Percentiles rank a stretch among this genome's conserved stretches.
These are phyloP conservation scores for Trachops cirrhosus DNA, from an alignment of 2,797 vertebrate genomes.

Conservation along the genomic window DNA sequence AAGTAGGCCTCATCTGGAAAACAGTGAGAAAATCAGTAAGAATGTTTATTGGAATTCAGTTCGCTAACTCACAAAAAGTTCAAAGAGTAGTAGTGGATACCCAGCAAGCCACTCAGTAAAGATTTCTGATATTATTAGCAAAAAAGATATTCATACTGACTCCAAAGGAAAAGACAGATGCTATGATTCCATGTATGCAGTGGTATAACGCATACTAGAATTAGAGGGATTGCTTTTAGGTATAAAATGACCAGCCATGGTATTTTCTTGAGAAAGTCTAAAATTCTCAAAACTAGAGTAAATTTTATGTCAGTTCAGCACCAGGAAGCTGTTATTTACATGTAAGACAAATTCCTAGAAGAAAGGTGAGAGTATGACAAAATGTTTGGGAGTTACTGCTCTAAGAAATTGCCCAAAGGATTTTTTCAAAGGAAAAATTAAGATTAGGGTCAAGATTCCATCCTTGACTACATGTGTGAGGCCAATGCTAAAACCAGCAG, in stretches of 20 bases:
- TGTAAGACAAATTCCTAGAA: slow-evolving; percentile 35
- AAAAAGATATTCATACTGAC: background rate
- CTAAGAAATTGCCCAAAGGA: slow-evolving; percentile 11
- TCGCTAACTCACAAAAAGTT: background rate
- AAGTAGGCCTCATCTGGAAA: slow-evolving; percentile 3
- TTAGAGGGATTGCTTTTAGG: background rate
- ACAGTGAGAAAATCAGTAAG: background rate
- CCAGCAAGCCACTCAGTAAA: background rate
- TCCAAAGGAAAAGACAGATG: background rate
- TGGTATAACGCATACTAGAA: background rate
- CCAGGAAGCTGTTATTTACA: slow-evolving; percentile 30
- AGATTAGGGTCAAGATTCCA: background rate
- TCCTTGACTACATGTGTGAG: background rate
- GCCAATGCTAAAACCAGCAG: slow-evolving; percentile 13
- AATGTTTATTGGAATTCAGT: background rate
- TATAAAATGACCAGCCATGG: background rate
- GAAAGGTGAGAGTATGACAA: slow-evolving; percentile 6
- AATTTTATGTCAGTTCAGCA: slow-evolving; percentile 48
- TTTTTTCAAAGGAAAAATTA: slow-evolving; percentile 40
- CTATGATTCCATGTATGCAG: background rate
- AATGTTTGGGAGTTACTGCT: background rate
- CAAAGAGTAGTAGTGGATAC: background rate
- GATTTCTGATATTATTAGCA: slow-evolving; percentile 5
- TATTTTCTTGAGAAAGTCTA: slow-evolving; percentile 26
- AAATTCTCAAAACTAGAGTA: slow-evolving; percentile 35